These are phyloP conservation scores for Kryptolebias ocellatus DNA, from an alignment of 2,797 vertebrate genomes.

Conservation along the genomic window DNA sequence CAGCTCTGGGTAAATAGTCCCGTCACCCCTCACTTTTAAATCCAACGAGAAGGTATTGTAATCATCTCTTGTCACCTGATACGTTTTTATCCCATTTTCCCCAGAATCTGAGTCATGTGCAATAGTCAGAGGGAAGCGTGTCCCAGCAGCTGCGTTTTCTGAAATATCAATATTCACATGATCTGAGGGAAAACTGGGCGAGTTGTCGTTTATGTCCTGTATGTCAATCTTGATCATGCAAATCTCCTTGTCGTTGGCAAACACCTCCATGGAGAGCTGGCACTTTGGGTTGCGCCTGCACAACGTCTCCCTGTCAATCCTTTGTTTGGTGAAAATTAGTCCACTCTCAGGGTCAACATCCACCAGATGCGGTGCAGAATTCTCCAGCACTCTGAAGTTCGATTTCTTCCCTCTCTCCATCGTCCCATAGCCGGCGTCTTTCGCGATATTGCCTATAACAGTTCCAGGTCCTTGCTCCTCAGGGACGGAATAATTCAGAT, in stretches of 20 bases:
- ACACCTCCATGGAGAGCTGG: conserved; percentile 97
- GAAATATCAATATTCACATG: conserved; percentile 83
- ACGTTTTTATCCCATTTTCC: conserved; percentile 96
- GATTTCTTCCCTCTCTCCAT: conserved; percentile 88
- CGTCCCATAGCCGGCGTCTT: conserved; percentile 90
- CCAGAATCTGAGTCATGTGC: conserved; percentile 95
- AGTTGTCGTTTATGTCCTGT: conserved; percentile 85
- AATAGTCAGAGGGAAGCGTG: conserved; percentile 86
- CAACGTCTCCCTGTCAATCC: conserved; percentile 95
- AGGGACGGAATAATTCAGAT: conserved; percentile 96
- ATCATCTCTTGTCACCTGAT: conserved; percentile 95
- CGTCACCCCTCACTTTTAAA: conserved; percentile 97
- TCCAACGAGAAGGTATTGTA: conserved; percentile 95
- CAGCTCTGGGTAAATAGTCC: conserved; percentile 96
- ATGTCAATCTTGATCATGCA: conserved; percentile 93
- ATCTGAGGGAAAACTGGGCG: conserved; percentile 78
- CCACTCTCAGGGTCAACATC: conserved; percentile 98
- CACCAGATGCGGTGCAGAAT: conserved; percentile 95
- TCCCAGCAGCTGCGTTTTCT: conserved; percentile 80
- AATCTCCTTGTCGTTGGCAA: conserved; percentile 98
- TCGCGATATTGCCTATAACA: conserved; percentile 97
- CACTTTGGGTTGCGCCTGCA: conserved; percentile 95
- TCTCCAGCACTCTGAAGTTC: conserved; percentile 96
- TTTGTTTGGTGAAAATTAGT: conserved; percentile 96
- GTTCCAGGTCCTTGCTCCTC: conserved; percentile 97